Evolutionary conservation across 2,888 invertebrate species (phyloP).

Genomic region (Drosophila macrospina): DNA sequence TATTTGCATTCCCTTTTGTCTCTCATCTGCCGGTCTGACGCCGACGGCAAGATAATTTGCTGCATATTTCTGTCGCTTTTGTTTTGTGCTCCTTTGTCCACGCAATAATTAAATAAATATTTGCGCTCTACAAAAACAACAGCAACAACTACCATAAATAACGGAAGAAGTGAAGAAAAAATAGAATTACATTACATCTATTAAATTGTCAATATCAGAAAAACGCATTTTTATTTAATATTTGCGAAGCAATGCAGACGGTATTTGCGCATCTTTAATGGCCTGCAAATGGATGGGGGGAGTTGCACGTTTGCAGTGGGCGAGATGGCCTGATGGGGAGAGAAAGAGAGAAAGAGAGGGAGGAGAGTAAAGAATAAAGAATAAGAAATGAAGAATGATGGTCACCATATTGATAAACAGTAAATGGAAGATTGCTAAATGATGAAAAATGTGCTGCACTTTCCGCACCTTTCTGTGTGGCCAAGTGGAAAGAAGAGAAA

Average conservation of each 20-base stretch:
- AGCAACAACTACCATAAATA: neutral
- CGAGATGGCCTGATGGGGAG: neutral
- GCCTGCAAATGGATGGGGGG: neutral
- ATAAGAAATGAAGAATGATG: conserved; percentile 40
- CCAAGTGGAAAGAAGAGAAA: conserved; percentile 51
- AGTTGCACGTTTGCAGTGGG: neutral
- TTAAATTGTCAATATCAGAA: conserved; percentile 45
- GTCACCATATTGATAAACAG: conserved; percentile 72
- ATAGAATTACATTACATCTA: conserved; percentile 32
- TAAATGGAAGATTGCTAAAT: conserved; percentile 67
- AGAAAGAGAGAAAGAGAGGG: neutral
- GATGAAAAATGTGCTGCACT: conserved; percentile 79
- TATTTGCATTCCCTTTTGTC: conserved; percentile 70
- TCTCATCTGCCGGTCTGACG: conserved; percentile 23
- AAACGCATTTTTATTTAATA: conserved; percentile 38
- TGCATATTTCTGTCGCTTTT: conserved; percentile 58
- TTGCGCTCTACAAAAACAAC: conserved; percentile 35
- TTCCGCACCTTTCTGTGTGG: conserved; percentile 68
- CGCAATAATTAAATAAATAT: conserved; percentile 76
- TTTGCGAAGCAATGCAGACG: conserved; percentile 22
- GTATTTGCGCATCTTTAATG: conserved; percentile 26
- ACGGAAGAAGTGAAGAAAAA: neutral
- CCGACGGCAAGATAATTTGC: conserved; percentile 56
- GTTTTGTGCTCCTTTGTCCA: conserved; percentile 52
- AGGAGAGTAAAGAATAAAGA: neutral